phyloP scores from a whole-genome alignment of 2,888 invertebrate species.

The Lithophane leautieri region DNA sequence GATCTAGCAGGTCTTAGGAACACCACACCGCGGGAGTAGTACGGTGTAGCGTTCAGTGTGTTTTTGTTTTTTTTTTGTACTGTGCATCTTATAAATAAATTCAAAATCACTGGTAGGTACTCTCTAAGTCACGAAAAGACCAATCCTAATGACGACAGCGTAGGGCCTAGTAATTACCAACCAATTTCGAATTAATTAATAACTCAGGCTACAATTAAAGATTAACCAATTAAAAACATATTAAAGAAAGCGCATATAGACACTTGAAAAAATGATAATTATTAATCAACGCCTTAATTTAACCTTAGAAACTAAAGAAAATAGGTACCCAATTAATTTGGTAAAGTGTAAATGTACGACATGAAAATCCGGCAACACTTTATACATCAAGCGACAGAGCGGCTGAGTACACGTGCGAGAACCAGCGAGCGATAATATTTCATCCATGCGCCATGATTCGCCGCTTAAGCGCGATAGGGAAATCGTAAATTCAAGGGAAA shows the following conservation, averaged over 20 bases:
- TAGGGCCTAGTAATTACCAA: background rate
- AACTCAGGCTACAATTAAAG: background rate
- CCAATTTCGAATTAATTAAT: background rate
- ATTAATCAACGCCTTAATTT: background rate
- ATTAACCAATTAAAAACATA: background rate
- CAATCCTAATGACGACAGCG: background rate
- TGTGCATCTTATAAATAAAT: background rate
- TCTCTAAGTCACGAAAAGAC: too few species aligned
- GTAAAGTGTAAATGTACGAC: slow-evolving; percentile 62
- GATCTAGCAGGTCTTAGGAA: slow-evolving; percentile 3
- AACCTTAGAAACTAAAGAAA: slow-evolving; percentile 10
- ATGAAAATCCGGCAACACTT: slow-evolving; percentile 70
- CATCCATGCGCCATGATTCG: slow-evolving; percentile 85
- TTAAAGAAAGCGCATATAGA: background rate
- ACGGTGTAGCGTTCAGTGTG: background rate
- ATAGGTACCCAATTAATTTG: slow-evolving; percentile 48
- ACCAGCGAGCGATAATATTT: slow-evolving; percentile 83
- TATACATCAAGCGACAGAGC: slow-evolving; percentile 66
- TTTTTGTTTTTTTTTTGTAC: background rate
- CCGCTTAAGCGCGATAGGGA: slow-evolving; percentile 87
- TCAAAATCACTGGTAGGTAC: background rate
- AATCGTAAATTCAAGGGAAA: slow-evolving; percentile 87
- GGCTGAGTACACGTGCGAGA: slow-evolving; percentile 72
- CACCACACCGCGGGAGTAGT: background rate
- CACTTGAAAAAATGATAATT: background rate